Conservation (phyloP, 2,113 vertebrate species). For the Heterotilapia buettikoferi region DNA sequence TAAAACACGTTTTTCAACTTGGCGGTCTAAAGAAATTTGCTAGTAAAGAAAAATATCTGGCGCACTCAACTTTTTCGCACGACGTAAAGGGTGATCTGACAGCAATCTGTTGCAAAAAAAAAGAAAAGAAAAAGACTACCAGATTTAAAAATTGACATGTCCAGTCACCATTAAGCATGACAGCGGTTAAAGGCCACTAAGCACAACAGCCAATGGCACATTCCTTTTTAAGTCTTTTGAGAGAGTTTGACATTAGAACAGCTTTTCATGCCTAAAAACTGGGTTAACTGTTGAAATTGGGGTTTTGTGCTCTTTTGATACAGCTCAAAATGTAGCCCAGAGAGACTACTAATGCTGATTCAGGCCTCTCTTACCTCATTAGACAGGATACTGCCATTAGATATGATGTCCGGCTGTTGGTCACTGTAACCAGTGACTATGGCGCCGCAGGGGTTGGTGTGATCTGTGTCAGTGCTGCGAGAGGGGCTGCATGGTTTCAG, state of each 20-base stretch:
- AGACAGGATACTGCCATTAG: conserved; percentile 94
- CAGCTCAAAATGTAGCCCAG: neutral
- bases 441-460: conserved; percentile 88
- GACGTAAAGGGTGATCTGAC: neutral
- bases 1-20: neutral
- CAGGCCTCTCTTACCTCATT: conserved; percentile 83
- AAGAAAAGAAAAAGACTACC: conserved; percentile 6
- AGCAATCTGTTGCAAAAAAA: neutral
- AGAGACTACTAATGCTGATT: neutral
- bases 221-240: neutral
- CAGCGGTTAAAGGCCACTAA: conserved; percentile 30
- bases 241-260: neutral
- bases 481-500: conserved; percentile 94
- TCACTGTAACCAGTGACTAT: conserved; percentile 91
- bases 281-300: neutral
- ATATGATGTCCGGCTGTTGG: conserved; percentile 97
- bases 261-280: neutral
- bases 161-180: neutral
- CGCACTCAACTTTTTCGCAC: neutral
- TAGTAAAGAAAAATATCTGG: neutral
- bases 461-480: conserved; percentile 86
- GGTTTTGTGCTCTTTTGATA: neutral
- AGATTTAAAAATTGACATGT: conserved; percentile 16
- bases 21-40: neutral
- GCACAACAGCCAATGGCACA: neutral